phyloP scores from a whole-genome alignment of 1,140 invertebrate genomes.

The Maniola jurtina region DNA sequence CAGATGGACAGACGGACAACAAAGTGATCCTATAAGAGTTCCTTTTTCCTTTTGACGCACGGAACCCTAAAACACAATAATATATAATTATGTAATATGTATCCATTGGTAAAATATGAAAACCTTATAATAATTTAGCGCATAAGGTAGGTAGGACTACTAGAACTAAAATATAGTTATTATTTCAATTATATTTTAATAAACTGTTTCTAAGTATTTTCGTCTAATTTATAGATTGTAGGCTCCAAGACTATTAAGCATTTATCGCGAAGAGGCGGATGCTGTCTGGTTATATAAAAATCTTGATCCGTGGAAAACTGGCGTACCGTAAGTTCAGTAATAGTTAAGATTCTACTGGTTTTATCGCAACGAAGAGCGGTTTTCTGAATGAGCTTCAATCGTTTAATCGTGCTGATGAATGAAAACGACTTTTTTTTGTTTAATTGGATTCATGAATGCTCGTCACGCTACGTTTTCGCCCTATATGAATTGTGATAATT shows the following conservation, averaged over 20 bases:
- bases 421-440: slow-evolving; percentile 18
- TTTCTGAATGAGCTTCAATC: slow-evolving; percentile 30
- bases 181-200: too few relatives aligned
- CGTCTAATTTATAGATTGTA: background rate
- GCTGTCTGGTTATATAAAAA: slow-evolving; percentile 54
- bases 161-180: too few relatives aligned
- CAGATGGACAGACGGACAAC: too few relatives aligned
- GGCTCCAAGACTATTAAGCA: slow-evolving; percentile 26
- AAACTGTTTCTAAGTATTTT: too few relatives aligned
- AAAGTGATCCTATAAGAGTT: too few relatives aligned
- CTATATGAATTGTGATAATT: background rate
- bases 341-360: slow-evolving; percentile 37
- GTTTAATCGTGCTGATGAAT: slow-evolving; percentile 24
- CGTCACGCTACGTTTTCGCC: slow-evolving; percentile 13
- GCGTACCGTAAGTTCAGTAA: slow-evolving; percentile 31
- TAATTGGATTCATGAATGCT: slow-evolving; percentile 13
- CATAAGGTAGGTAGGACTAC: too few relatives aligned
- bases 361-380: slow-evolving; percentile 35
- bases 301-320: slow-evolving; percentile 55
- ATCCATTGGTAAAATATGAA: too few relatives aligned
- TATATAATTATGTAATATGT: too few relatives aligned
- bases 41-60: too few relatives aligned
- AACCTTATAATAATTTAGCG: too few relatives aligned
- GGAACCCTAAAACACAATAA: too few relatives aligned
- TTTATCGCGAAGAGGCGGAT: slow-evolving; percentile 62